Base-by-base conservation (phyloP, 2,797 vertebrate genomes). In the Lycodopsis pacificus region DNA sequence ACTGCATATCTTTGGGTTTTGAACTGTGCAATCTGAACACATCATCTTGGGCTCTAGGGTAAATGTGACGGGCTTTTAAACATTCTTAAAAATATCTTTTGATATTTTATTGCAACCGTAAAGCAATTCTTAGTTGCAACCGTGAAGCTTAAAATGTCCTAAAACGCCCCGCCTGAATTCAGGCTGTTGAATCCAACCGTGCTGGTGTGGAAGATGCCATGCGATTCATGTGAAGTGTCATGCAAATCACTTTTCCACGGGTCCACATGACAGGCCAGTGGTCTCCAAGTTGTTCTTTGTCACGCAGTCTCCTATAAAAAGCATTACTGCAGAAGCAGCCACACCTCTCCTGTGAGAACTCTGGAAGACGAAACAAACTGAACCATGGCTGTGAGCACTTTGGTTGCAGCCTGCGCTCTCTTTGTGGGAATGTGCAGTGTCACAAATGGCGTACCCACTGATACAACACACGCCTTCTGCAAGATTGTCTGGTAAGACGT, bases 401-500 rank as follows among this genome's bases (percentile, higher is more conserved):
- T 86, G 17, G 32, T 68, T 19, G 72, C 79, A 49, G 71, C 71
- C 25, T 74, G 80, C 15, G 59, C 56, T 19, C 51, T 91, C 15
- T 36, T 87, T 27, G 12, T 84, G 48, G 89, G 88, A 66, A 48
- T 81, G 59, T 65, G 79, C 44, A 48, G 89, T 13, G n/a, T 87
- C 27, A 68, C 82, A 30, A 79, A 40, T 8, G 59, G 84, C 4
- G 9, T 7, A 27, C 73, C 73, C 0, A 11, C 38, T 0, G 73
- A 83, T 17, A n/a, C 25, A 7, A 80, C 79, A 4, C 77, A 77
- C 0, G 85, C 86, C 66, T 91, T 65, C 80, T 94, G 92, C 84
- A 93, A 67, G 61, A 84, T 91, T 9, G 73, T 89, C 65, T 92
- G 92, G 91, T 92, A 81, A 89, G 87, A 25, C 10, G 63, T 34